Percentiles rank a stretch among this genome's conserved stretches.
These are phyloP conservation scores for Montipora efflorescens DNA, from an alignment of 64 coral and sea anemone species.

Conservation along the genomic window DNA sequence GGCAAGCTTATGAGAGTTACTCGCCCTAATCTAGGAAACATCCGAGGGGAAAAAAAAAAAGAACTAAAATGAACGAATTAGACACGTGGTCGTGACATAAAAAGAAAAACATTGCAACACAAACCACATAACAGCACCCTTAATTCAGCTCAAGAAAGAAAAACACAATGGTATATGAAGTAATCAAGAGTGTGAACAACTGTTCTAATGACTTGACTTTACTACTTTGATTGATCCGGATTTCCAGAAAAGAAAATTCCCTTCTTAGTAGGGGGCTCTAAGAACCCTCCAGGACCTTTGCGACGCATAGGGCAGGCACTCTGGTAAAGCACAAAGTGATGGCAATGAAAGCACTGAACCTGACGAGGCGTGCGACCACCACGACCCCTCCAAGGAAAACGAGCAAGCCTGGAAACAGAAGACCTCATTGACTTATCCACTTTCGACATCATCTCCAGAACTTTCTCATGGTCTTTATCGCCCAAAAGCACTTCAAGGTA, in stretches of 20 bases:
- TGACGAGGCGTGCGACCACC: not conserved
- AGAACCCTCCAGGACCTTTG: not conserved
- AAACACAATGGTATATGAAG: not conserved
- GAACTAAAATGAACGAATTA: not conserved
- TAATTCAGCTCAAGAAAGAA: not conserved
- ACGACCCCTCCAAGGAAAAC: not conserved
- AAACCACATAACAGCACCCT: not conserved
- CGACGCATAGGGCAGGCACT: not conserved
- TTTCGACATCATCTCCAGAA: constrained; percentile 25
- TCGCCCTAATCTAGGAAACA: not conserved
- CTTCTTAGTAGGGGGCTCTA: not conserved
- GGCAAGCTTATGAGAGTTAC: not conserved
- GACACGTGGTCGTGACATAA: not conserved
- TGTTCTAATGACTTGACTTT: not conserved
- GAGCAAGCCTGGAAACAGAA: not conserved
- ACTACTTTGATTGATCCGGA: not conserved
- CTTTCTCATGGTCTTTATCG: constrained; percentile 21
- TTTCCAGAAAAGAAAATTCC: not conserved
- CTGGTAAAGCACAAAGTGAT: not conserved
- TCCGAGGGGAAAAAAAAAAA: not conserved
- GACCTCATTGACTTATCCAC: constrained; percentile 19
- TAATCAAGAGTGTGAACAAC: not conserved
- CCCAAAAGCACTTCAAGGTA: constrained; percentile 16
- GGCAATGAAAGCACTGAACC: not conserved
- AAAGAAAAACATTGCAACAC: not conserved